These are phyloP conservation scores for Tachycineta bicolor DNA, from an alignment of 2,113 vertebrate species.

Conservation along the genomic window DNA sequence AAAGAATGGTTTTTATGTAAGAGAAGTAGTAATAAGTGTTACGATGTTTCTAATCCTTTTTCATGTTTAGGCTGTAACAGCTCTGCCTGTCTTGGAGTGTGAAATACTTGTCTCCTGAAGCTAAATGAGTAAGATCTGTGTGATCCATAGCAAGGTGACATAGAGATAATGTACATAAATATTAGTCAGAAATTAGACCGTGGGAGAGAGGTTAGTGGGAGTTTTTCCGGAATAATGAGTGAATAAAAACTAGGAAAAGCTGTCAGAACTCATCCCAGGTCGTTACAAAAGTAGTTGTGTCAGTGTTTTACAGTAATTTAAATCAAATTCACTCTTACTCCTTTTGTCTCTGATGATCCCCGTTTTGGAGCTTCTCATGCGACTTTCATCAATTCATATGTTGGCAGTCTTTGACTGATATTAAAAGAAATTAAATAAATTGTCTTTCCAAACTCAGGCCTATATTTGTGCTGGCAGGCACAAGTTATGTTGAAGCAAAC, in stretches of 20 bases:
- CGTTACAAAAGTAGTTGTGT: not conserved
- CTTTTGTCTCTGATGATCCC: not conserved
- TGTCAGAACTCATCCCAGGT: not conserved
- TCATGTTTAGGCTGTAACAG: not conserved
- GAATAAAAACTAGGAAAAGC: constrained; percentile 2
- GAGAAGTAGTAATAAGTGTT: not conserved
- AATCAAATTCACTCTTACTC: not conserved
- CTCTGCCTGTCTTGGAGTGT: not conserved
- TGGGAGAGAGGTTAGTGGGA: constrained; percentile 6
- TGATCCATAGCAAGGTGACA: not conserved
- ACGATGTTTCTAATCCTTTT: constrained; percentile 1
- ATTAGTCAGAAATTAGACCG: not conserved
- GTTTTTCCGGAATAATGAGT: constrained; percentile 3
- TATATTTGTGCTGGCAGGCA: not conserved
- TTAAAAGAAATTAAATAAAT: not conserved
- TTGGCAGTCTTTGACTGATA: not conserved
- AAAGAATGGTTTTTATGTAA: not conserved
- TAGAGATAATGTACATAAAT: not conserved
- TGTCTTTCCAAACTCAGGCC: not conserved
- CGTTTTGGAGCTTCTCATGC: not conserved
- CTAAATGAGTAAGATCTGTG: constrained; percentile 22
- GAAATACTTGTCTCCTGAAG: constrained; percentile 8
- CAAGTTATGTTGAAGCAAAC: not conserved
- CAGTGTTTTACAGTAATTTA: not conserved
- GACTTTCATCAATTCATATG: not conserved